Evolutionary conservation across 2,888 invertebrate genomes (phyloP), one percentile per base, ranked within the genome.

Genomic region (Clostera curtula): DNA sequence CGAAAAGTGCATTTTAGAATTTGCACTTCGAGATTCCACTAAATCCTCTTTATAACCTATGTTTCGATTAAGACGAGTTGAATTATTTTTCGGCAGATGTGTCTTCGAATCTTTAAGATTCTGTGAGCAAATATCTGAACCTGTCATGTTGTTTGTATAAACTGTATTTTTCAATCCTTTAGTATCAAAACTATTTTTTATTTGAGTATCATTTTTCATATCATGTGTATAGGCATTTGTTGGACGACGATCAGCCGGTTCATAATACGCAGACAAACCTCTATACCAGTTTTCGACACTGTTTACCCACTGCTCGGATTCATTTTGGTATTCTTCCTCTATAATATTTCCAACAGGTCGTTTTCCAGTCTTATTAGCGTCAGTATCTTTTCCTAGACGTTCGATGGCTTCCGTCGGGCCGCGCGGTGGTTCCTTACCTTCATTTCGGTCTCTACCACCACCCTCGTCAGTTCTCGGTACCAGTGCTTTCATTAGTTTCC

Each of bases 401-500:
- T 10, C 22, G 28, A 14, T 4, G 7, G 1, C n/a, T 22, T 6
- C 19, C 10, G 15, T 39, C 48, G 56, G 56, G 56, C 54, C 54
- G 53, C 56, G 57, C 56, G 57, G 57, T 47, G 22, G 26, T 6
- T 26, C 29, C 29, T 31, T 39, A 40, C 24, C 28, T 36, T 19
- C 13, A 19, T 20, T 19, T 17, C 25, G 25, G 32, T 29, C 17
- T 24, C 22, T 28, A 49, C 52, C 54, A 56, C 55, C 55, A 49
- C 48, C 49, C 21, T 25, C 27, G 22, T 40, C 29, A 22, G 8
- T 19, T 8, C 25, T 23, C 15, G 47, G 43, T 18, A 40, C 24
- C 23, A 61, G 38, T 23, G 58, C 61, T 32, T 38, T 46, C 51
- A 64, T 39, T 15, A 61, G 49, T 31, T 45, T 49, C 10, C 11